phyloP scores from a whole-genome alignment of 2,113 vertebrate species.

The Rhizomys pruinosus region DNA sequence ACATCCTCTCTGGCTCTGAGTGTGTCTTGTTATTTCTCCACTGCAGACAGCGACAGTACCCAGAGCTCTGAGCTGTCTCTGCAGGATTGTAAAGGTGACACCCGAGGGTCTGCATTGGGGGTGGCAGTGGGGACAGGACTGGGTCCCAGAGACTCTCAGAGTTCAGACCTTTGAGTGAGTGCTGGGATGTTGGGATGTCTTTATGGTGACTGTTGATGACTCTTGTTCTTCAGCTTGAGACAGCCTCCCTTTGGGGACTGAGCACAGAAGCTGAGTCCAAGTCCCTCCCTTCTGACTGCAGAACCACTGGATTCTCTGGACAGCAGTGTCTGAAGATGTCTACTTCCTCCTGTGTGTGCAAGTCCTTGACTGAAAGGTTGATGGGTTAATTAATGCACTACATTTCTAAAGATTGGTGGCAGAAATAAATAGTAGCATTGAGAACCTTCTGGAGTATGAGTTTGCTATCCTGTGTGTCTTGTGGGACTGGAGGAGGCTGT shows the following conservation, averaged over 20 bases:
- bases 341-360: background rate
- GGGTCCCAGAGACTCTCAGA: background rate
- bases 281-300: background rate
- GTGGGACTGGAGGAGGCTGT: no score
- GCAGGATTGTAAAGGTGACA: rapidly evolving
- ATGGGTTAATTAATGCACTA: no score
- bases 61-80: background rate
- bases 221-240: background rate
- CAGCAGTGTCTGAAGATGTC: no score
- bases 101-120: rapidly evolving
- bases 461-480: no score
- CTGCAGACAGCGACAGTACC: rapidly evolving
- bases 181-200: background rate
- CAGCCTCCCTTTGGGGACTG: no score
- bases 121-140: no score
- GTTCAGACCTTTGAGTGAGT: background rate
- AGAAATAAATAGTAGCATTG: no score
- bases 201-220: background rate
- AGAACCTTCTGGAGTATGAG: no score
- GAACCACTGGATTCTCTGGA: background rate
- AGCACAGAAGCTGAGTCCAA: background rate
- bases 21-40: no score
- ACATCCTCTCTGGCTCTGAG: background rate
- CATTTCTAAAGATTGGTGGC: no score
- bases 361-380: no score